Percentiles rank a stretch among this genome's conserved stretches.
These are phyloP conservation scores for Macroteleia sp. DNA, from an alignment of 2,888 invertebrate genomes.

Conservation along the genomic window DNA sequence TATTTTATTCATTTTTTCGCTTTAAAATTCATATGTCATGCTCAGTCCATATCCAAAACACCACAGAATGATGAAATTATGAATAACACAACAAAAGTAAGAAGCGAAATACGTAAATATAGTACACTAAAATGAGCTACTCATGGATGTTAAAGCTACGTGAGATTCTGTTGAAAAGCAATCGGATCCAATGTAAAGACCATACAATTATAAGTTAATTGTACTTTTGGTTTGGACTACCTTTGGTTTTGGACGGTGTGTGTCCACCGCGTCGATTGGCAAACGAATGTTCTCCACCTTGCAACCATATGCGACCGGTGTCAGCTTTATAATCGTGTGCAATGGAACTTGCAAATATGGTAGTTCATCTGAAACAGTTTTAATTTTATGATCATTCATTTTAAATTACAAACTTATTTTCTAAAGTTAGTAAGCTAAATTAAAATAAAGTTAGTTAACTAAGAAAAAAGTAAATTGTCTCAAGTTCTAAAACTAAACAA, in stretches of 20 bases:
- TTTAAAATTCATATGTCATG: too few species aligned
- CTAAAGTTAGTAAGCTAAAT: too few species aligned
- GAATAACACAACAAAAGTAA: constrained; percentile 27
- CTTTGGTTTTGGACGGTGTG: constrained; percentile 96
- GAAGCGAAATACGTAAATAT: constrained; percentile 17
- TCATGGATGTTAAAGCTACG: constrained; percentile 23
- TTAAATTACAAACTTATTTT: too few species aligned
- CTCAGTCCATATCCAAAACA: too few species aligned
- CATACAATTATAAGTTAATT: constrained; percentile 72
- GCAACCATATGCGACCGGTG: constrained; percentile 99
- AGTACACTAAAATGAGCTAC: constrained; percentile 27
- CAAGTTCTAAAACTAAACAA: too few species aligned
- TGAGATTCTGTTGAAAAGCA: constrained; percentile 50
- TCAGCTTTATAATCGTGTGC: constrained; percentile 98
- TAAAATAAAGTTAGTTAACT: too few species aligned
- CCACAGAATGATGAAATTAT: constrained; percentile 15
- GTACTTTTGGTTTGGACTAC: too few species aligned
- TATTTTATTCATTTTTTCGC: too few species aligned
- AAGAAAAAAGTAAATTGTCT: too few species aligned
- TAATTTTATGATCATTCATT: too few species aligned
- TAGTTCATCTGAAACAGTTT: constrained; percentile 92
- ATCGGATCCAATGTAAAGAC: constrained; percentile 49
- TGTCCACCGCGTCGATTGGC: constrained; percentile 97
- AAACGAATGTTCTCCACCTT: constrained; percentile 96
- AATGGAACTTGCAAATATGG: constrained; percentile 95